Evolutionary conservation across 2,113 vertebrate species (phyloP).

Genomic region (Brachyhypopomus occidentalis): DNA sequence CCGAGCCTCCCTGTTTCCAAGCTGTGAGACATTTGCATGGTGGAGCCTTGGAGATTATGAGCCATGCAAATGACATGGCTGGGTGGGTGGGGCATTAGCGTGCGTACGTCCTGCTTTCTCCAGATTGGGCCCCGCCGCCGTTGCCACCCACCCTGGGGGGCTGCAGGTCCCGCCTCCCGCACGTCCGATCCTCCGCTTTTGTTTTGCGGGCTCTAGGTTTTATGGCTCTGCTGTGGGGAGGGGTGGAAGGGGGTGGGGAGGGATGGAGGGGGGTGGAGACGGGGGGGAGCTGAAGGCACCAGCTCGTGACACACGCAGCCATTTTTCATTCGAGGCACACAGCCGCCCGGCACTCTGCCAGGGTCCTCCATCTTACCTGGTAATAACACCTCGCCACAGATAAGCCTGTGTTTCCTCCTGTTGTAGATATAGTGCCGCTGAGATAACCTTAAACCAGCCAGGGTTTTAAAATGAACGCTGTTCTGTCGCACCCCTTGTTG

Average conservation of each 20-base stretch:
- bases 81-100: conserved; percentile 73
- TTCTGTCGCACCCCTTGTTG: background rate
- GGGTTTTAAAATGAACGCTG: background rate
- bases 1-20: conserved; percentile 68
- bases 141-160: conserved; percentile 63
- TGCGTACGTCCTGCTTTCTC: conserved; percentile 42
- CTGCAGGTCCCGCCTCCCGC: conserved; percentile 43
- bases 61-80: conserved; percentile 79
- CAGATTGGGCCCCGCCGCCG: background rate
- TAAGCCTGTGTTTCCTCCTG: background rate
- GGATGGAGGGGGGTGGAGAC: too few species aligned
- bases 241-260: too few species aligned
- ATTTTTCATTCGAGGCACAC: conserved; percentile 54
- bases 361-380: conserved; percentile 39
- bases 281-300: conserved; percentile 1
- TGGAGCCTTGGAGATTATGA: conserved; percentile 77
- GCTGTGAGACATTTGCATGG: conserved; percentile 83
- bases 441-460: conserved; percentile 9
- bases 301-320: conserved; percentile 37
- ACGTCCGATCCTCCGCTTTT: conserved; percentile 31
- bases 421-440: background rate
- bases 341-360: conserved; percentile 14
- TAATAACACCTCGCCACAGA: conserved; percentile 30
- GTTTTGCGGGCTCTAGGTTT: conserved; percentile 42
- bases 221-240: conserved; percentile 9